phyloP scores from a whole-genome alignment of 2,888 invertebrate genomes.

The Ischnura elegans region DNA sequence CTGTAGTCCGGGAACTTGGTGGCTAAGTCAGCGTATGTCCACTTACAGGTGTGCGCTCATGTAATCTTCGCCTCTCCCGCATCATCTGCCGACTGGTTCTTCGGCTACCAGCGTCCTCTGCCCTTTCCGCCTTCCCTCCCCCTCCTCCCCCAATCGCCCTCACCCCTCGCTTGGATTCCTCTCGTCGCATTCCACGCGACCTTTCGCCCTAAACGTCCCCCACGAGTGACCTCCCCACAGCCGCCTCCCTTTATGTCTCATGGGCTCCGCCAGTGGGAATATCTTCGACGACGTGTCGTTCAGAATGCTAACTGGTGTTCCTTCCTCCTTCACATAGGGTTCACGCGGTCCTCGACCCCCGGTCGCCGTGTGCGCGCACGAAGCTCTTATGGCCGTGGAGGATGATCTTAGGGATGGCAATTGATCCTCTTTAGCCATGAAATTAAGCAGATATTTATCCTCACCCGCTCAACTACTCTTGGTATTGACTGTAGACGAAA shows the following conservation, averaged over 20 bases:
- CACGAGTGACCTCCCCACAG: background rate
- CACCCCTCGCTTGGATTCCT: background rate
- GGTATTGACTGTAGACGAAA: no score
- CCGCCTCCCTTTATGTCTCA: background rate
- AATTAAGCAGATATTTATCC: no score
- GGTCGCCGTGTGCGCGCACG: background rate
- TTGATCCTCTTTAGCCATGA: background rate
- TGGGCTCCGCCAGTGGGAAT: background rate
- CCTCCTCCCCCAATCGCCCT: no score
- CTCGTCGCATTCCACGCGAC: background rate
- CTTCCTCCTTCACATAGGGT: background rate
- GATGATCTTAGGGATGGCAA: background rate
- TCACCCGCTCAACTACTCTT: no score
- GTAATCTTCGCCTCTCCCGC: background rate
- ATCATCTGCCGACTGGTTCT: background rate
- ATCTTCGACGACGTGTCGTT: slow-evolving; percentile 10
- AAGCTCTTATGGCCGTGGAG: background rate
- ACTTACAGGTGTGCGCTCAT: no score
- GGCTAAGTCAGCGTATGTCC: no score
- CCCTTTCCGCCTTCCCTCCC: background rate
- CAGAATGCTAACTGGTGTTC: slow-evolving; percentile 6
- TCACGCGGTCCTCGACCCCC: background rate
- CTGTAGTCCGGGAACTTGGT: no score
- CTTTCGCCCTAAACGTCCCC: background rate
- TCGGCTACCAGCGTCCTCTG: background rate